A percentile compares a stretch with the other conserved stretches of the same genome.
phyloP scores from a whole-genome alignment of 2,113 vertebrate genomes.

The Hyperopisus bebe region DNA sequence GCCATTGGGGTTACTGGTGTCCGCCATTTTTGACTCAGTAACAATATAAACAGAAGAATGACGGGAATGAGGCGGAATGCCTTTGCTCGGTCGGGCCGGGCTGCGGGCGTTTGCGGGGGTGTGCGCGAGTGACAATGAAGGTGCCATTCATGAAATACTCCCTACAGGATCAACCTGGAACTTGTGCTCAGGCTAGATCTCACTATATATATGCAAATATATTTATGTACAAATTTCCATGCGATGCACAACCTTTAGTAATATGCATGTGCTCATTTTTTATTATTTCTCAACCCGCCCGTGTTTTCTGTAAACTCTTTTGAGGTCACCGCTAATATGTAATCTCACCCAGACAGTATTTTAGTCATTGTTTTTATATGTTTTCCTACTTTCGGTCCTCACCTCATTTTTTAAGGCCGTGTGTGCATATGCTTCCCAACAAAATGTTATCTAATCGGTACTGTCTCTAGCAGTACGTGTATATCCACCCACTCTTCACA shows the following conservation, averaged over 20 bases:
- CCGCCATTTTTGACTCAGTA: conserved; percentile 68
- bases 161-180: neutral
- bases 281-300: neutral
- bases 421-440: neutral
- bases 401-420: neutral
- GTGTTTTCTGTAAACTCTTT: neutral
- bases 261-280: neutral
- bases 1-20: conserved; percentile 59
- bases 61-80: conserved; percentile 60
- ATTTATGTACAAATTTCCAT: neutral
- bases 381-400: neutral
- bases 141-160: neutral
- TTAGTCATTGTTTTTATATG: neutral
- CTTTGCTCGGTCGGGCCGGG: neutral
- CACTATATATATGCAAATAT: neutral
- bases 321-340: neutral
- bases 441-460: neutral
- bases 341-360: neutral
- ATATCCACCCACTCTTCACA: neutral
- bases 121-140: neutral
- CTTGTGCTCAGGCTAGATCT: neutral
- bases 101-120: neutral
- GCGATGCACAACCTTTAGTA: neutral
- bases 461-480: neutral
- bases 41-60: conserved; percentile 66